Evolutionary conservation across 2,113 vertebrate species (phyloP).

Genomic region (Sphyrna mokarran): DNA sequence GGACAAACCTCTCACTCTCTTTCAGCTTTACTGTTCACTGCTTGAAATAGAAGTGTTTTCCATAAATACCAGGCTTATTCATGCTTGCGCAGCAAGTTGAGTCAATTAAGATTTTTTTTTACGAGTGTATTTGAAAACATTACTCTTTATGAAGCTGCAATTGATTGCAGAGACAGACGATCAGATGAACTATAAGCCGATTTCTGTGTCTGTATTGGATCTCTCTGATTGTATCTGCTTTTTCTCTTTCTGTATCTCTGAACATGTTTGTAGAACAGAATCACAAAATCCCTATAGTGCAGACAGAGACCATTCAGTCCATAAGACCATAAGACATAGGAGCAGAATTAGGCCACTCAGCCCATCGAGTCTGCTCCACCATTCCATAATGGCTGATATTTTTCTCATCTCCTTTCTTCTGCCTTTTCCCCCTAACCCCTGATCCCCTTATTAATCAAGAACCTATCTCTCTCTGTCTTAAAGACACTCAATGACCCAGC

Average conservation of each 20-base stretch:
- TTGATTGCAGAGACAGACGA: not conserved
- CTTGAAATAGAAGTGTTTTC: not conserved
- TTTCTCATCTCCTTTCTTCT: no score
- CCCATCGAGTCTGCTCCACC: no score
- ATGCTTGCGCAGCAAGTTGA: no score
- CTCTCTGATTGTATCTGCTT: not conserved
- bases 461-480: no score
- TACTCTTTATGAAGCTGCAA: not conserved
- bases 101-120: not conserved
- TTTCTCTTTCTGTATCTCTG: not conserved
- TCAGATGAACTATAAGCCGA: not conserved
- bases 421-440: no score
- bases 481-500: no score
- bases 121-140: not conserved
- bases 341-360: no score
- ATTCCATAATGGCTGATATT: no score
- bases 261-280: not conserved
- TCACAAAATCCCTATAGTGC: no score
- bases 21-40: not conserved
- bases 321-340: no score
- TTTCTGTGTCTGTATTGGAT: not conserved
- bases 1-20: not conserved
- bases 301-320: no score
- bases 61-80: not conserved
- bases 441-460: no score